These are phyloP conservation scores for Selenia dentaria DNA, from an alignment of 2,888 invertebrate genomes.

Conservation along the genomic window DNA sequence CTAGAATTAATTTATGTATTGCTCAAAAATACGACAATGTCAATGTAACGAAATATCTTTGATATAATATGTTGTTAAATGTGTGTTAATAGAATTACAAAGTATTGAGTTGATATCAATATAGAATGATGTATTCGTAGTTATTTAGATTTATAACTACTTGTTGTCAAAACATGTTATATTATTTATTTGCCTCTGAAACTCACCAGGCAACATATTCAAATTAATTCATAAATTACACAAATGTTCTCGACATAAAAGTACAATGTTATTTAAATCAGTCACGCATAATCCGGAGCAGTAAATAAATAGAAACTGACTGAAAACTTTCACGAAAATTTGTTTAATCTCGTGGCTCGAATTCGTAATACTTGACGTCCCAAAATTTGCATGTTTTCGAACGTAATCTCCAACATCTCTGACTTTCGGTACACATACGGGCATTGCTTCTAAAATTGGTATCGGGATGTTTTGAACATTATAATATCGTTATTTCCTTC, in stretches of 20 bases:
- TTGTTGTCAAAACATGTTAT: too few species aligned
- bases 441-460: not conserved
- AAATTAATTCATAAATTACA: not conserved
- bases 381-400: conserved; percentile 31
- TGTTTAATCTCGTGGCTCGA: conserved; percentile 28
- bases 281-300: conserved; percentile 18
- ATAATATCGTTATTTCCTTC: too few species aligned
- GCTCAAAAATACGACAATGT: too few species aligned
- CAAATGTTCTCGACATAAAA: conserved; percentile 9
- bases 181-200: too few species aligned
- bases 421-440: conserved; percentile 20
- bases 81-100: too few species aligned
- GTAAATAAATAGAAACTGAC: conserved; percentile 32
- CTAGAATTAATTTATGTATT: too few species aligned
- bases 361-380: conserved; percentile 24
- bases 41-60: too few species aligned
- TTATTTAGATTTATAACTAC: too few species aligned
- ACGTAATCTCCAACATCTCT: conserved; percentile 30
- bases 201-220: not conserved
- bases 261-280: conserved; percentile 24
- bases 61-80: too few species aligned
- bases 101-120: too few species aligned
- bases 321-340: conserved; percentile 32
- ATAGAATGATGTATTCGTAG: too few species aligned
- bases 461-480: too few species aligned